Base-by-base conservation (phyloP, 37 sponge, comb jelly and placozoan genomes). In the Diacarnus erythraeanus region DNA sequence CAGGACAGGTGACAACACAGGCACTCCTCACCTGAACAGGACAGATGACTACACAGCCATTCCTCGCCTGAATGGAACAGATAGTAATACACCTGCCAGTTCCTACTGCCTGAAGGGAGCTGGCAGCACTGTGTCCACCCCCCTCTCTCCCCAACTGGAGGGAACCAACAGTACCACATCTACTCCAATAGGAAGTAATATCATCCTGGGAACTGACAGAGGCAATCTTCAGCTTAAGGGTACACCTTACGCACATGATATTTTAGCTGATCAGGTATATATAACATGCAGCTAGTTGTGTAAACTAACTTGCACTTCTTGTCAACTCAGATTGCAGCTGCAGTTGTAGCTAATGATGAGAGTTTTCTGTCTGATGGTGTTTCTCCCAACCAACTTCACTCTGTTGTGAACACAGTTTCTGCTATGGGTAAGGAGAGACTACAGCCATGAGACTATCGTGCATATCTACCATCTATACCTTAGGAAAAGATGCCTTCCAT, bases 201-300 rank as follows among this genome's bases (percentile, higher is more conserved):
- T n/a, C n/a, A n/a, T n/a, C n/a, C n/a, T n/a, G n/a, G 60, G 60
- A 59, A 27, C 2, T 17, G 60, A n/a, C 4, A 10, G 60, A 27
- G 60, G 18, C 4, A 10, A 59, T 42, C 65, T 26, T 4, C 57
- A 36, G 15, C 1, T 68, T 20, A 43, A 79, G 44, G 51, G 44
- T 33, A 68, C 54, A 54, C 69, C 79, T 31, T 30, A 25, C 0
- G 78, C 85, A 42, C 78, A 71, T 38, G 85, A 84, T 33, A 71
- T 78, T 22, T 42, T 84, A 34, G 85, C 85, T 31, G 77, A 76
- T 2, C 85, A 84, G 78, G 85, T 83, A 57, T 27, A 30, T 41
- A 10, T 38, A 17, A 64, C 1, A 44, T 38, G 37, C 35, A 36
- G 35, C 17, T 5, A 67, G 38, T 26, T 61, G 65, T 41, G 43